Conservation (phyloP, 1,140 invertebrate genomes). For the Drosophila micromelanica region DNA sequence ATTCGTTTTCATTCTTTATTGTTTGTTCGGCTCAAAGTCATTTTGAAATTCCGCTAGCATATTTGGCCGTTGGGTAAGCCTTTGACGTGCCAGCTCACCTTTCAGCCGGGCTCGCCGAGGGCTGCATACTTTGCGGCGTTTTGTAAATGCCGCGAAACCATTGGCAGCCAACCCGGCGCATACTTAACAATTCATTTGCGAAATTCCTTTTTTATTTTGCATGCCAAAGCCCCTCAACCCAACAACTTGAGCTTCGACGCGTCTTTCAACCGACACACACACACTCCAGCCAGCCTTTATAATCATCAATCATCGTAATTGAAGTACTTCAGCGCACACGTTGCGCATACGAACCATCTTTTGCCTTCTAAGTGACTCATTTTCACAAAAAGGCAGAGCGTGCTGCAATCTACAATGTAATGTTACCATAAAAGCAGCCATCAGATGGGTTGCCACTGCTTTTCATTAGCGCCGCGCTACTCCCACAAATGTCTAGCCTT, state of each 20-base stretch:
- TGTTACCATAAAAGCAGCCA: constrained; percentile 25
- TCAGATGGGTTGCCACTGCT: constrained; percentile 1
- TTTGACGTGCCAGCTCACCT: constrained; percentile 58
- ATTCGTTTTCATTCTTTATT: constrained; percentile 19
- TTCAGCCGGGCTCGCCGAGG: constrained; percentile 4
- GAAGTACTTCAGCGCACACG: constrained; percentile 61
- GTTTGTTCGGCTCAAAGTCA: constrained; percentile 46
- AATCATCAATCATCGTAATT: constrained; percentile 83
- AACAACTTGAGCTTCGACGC: neutral
- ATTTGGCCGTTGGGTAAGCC: constrained; percentile 60
- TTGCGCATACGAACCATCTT: constrained; percentile 48
- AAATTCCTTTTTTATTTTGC: constrained; percentile 71
- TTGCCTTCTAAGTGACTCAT: constrained; percentile 56
- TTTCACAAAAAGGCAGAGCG: constrained; percentile 53
- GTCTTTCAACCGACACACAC: too few species aligned
- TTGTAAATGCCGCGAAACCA: constrained; percentile 33
- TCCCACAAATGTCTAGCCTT: constrained; percentile 10
- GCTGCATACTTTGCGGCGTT: constrained; percentile 54
- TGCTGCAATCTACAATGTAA: constrained; percentile 29
- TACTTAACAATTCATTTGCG: constrained; percentile 66
- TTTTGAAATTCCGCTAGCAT: constrained; percentile 70
- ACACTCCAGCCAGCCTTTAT: constrained; percentile 18
- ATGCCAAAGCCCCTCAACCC: constrained; percentile 45
- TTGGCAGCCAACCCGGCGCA: constrained; percentile 36
- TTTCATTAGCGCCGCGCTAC: constrained; percentile 18